Conservation (phyloP, 2,888 invertebrate species). For the Lysandra coridon region DNA sequence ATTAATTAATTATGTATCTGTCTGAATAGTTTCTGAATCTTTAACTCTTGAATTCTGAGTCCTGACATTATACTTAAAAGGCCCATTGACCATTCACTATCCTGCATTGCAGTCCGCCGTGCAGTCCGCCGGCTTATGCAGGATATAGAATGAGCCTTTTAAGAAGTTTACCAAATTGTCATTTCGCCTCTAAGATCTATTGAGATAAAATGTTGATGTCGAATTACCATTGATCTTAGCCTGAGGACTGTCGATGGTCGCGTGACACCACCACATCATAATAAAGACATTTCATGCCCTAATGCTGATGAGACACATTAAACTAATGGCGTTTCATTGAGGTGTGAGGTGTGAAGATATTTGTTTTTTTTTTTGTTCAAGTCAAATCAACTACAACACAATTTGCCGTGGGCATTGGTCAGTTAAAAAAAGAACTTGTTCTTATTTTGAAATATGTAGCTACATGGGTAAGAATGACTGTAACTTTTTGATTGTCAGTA, state of each 20-base stretch:
- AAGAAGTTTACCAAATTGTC: background rate
- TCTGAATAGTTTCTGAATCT: no score
- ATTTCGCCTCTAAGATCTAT: background rate
- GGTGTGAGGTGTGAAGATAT: background rate
- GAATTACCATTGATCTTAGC: background rate
- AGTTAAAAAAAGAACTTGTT: background rate
- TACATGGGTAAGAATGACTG: background rate
- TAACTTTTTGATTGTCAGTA: no score
- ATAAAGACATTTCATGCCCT: constrained; percentile 1
- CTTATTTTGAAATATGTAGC: background rate
- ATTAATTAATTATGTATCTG: no score
- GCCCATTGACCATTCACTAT: no score
- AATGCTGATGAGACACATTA: background rate
- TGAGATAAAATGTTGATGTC: background rate
- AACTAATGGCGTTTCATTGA: constrained; percentile 5
- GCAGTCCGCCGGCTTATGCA: no score
- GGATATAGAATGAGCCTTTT: no score
- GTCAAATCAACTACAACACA: no score
- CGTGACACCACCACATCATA: background rate
- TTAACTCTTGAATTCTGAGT: no score
- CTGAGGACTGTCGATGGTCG: background rate
- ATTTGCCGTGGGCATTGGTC: background rate
- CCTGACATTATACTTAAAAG: no score
- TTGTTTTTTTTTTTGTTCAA: background rate
- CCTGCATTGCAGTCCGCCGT: no score